Evolutionary conservation across 2,113 vertebrate species (phyloP).

Genomic region (Mirza zaza): DNA sequence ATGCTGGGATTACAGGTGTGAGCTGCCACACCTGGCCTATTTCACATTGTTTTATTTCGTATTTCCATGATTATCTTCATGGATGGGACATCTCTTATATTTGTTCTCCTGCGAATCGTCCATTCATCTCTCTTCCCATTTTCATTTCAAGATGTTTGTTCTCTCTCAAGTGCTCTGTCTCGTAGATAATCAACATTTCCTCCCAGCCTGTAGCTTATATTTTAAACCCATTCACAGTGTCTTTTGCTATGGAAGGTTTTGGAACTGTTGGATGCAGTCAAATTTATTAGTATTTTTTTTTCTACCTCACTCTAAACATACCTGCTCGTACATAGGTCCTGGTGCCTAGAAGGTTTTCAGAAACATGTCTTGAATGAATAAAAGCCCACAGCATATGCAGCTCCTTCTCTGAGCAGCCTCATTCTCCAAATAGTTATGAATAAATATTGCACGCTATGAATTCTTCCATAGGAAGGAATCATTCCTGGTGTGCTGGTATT

Average conservation of each 20-base stretch:
- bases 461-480: neutral
- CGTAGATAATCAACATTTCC: neutral
- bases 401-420: neutral
- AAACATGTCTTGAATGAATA: neutral
- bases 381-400: neutral
- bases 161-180: neutral
- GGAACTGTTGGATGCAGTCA: neutral
- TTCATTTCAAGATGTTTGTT: neutral
- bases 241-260: neutral
- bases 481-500: neutral
- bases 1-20: neutral
- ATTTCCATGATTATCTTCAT: neutral
- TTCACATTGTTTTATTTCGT: neutral
- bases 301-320: neutral
- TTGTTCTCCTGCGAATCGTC: neutral
- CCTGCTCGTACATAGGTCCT: neutral
- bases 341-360: neutral
- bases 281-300: neutral
- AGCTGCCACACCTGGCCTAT: neutral
- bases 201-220: neutral
- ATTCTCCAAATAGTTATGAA: neutral
- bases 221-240: neutral
- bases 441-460: neutral
- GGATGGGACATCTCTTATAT: neutral
- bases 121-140: neutral